Evolutionary conservation across 2,797 vertebrate species (phyloP).

Genomic region (Garrulus glandarius): DNA sequence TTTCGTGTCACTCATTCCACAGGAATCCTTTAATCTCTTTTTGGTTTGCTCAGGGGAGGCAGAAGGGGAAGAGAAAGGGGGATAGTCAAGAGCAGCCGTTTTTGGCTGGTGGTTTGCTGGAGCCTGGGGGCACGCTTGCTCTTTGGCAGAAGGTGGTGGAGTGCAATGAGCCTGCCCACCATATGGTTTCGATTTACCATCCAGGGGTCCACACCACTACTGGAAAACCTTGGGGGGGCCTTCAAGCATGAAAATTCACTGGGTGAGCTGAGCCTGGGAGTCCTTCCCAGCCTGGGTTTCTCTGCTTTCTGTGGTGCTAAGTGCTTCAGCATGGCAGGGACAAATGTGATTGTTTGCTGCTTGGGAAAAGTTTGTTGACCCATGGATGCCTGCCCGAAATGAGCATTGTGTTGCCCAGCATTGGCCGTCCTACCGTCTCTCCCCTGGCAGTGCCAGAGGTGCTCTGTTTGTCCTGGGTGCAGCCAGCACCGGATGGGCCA

Average conservation of each 20-base stretch:
- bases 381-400: not conserved
- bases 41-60: constrained; percentile 38
- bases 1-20: not conserved
- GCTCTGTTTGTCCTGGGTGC: not conserved
- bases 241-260: not conserved
- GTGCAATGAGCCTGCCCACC: not conserved
- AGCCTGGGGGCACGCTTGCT: not conserved
- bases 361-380: not conserved
- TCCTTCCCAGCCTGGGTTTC: not conserved
- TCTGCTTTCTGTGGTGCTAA: constrained; percentile 25
- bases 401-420: not conserved
- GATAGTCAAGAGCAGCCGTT: not conserved
- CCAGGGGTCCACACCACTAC: not conserved
- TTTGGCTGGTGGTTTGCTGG: not conserved
- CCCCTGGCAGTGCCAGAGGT: not conserved
- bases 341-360: not conserved
- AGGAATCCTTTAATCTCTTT: constrained; percentile 57
- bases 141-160: constrained; percentile 6
- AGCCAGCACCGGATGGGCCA: not conserved
- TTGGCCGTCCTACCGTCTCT: not conserved
- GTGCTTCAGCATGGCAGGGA: constrained; percentile 29
- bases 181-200: not conserved
- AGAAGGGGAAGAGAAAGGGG: constrained; percentile 46
- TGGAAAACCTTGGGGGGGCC: not conserved
- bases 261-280: not conserved